Conservation (phyloP, 2,797 vertebrate genomes). For the Centroberyx gerrardi region DNA sequence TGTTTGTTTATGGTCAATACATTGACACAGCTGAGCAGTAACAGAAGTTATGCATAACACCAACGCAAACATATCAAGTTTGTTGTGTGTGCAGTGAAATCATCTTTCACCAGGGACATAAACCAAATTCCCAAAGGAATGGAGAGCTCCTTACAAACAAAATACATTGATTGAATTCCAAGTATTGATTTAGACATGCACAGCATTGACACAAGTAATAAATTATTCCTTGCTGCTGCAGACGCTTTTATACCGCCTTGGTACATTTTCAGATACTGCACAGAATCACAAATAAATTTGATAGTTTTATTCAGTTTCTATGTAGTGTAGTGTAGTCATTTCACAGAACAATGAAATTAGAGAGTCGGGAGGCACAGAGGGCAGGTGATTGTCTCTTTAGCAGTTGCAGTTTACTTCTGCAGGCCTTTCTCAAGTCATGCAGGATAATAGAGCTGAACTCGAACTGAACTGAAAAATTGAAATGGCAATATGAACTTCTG, state of each 20-base stretch:
- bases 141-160: conserved; percentile 20
- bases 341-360: not conserved
- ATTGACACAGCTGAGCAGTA: conserved; percentile 1
- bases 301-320: not conserved
- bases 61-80: not conserved
- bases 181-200: conserved; percentile 42
- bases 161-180: conserved; percentile 1
- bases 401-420: not conserved
- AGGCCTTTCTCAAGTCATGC: no score
- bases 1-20: conserved; percentile 1
- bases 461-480: no score
- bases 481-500: no score
- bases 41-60: not conserved
- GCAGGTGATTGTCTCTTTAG: not conserved
- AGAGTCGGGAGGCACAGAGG: not conserved
- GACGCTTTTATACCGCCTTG: not conserved
- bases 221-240: conserved; percentile 13
- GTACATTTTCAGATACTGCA: conserved; percentile 10
- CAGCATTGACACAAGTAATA: conserved; percentile 17
- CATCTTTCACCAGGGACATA: conserved; percentile 15
- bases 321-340: not conserved
- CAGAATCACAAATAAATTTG: not conserved
- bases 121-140: not conserved
- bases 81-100: conserved; percentile 19
- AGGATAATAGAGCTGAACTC: no score